Evolutionary conservation across 2,888 invertebrate genomes (phyloP).

Genomic region (Cephus pulcher): DNA sequence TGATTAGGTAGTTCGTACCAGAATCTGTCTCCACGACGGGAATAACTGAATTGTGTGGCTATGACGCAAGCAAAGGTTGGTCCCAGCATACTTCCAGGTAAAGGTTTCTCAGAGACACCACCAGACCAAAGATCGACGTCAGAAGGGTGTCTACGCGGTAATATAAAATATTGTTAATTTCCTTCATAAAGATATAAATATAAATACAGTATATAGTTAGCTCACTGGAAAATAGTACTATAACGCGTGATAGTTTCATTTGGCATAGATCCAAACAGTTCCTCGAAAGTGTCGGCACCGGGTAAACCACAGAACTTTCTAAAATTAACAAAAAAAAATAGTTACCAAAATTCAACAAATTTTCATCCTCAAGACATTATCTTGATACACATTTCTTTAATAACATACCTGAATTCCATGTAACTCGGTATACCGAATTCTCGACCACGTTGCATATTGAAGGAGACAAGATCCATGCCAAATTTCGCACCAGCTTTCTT

Average conservation of each 20-base stretch:
- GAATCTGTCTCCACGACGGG: conserved; percentile 91
- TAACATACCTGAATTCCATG: conserved; percentile 81
- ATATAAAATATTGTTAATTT: not conserved
- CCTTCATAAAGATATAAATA: not conserved
- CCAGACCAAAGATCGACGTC: conserved; percentile 97
- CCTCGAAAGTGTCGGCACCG: conserved; percentile 81
- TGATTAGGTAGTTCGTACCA: conserved; percentile 95
- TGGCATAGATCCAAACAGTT: conserved; percentile 87
- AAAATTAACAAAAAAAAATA: conserved; percentile 20
- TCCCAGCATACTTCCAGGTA: conserved; percentile 92
- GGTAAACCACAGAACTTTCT: conserved; percentile 90
- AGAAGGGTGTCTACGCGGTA: conserved; percentile 76
- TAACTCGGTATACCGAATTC: conserved; percentile 93
- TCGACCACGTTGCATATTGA: conserved; percentile 93
- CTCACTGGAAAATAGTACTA: conserved; percentile 84
- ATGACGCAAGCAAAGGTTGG: conserved; percentile 95
- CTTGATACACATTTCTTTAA: not conserved
- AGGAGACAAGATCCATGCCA: conserved; percentile 91
- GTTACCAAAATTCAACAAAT: not conserved
- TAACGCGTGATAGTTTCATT: conserved; percentile 88
- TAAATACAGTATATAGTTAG: conserved; percentile 34
- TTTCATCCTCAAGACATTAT: not conserved
- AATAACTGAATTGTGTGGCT: conserved; percentile 91
- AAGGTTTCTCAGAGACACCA: conserved; percentile 90
- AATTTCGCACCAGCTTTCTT: conserved; percentile 84